Evolutionary conservation across 2,113 vertebrate genomes (phyloP).

Genomic region (Oryctolagus cuniculus): mOryCun1.1 NC_091444.1:14531501-14532000

Average conservation of each 20-base stretch:
- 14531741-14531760: neutral
- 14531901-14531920: neutral
- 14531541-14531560: neutral
- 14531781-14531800: constrained; percentile 20
- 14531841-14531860: neutral
- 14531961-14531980: neutral
- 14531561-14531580: neutral
- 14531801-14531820: neutral
- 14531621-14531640: neutral
- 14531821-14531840: neutral
- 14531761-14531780: neutral
- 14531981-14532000: neutral
- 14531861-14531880: neutral
- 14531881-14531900: neutral
- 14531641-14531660: neutral
- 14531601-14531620: neutral
- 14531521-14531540: neutral
- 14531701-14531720: constrained; percentile 10
- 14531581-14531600: neutral
- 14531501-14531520: neutral
- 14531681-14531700: neutral
- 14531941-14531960: neutral
- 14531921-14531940: neutral
- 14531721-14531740: neutral
- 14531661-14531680: neutral